Conservation (phyloP, 2,797 vertebrate genomes). For the Dendrocincla fuliginosa region DNA sequence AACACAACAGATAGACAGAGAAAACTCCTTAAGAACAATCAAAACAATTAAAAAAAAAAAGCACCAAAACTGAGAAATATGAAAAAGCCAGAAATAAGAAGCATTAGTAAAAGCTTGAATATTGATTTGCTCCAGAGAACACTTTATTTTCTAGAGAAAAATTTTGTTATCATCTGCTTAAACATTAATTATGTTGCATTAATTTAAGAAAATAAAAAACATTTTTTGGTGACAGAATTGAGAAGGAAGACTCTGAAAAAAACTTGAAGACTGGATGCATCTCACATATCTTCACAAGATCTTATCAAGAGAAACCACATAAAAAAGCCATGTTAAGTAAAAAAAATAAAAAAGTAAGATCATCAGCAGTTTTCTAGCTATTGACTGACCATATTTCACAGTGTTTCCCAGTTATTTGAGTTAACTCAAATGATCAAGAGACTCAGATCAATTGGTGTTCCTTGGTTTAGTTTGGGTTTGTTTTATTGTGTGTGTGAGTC, state of each 20-base stretch:
- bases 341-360: neutral
- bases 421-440: neutral
- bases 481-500: neutral
- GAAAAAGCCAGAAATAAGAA: neutral
- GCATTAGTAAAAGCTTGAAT: neutral
- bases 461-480: neutral
- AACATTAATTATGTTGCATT: neutral
- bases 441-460: neutral
- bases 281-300: neutral
- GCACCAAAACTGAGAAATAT: rapidly evolving
- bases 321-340: neutral
- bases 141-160: neutral
- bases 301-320: neutral
- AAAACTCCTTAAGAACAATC: neutral
- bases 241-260: neutral
- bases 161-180: neutral
- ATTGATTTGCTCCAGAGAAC: neutral
- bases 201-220: neutral
- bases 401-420: neutral
- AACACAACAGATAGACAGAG: neutral
- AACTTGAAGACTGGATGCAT: neutral
- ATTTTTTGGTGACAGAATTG: neutral
- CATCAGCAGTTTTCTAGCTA: neutral
- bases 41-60: neutral
- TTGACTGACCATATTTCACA: neutral